Base-by-base conservation (phyloP, 2,113 vertebrate species). In the Notothenia coriiceps region DNA sequence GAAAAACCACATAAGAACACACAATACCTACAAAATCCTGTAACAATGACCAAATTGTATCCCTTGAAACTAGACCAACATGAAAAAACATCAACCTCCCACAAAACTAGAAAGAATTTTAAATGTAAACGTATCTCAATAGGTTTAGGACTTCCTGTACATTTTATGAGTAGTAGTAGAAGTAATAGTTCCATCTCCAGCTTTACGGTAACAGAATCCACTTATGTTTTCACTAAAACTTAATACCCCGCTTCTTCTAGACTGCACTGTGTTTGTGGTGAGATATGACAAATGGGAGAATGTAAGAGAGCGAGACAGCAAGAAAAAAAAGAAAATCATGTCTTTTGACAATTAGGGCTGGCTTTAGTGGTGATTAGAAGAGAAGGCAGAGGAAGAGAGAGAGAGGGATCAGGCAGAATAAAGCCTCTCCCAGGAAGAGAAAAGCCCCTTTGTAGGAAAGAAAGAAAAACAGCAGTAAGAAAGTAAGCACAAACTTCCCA, bases 351-450 rank as follows among this genome's bases (percentile, higher is more conserved):
- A 93, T 92, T 85, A 93, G 67, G 66, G 60, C 56, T 4, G n/a
- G 84, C 86, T 93, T 92, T 90, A 92, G 85, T 83, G 73, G n/a
- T 90, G 87, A 91, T 90, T 88, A 93, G 83, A 63, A 67, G 61
- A 76, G 64, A 70, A 79, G 73, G 54, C 67, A 61, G 66, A 25
- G 62, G 70, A 61, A 83, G 77, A 83, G 56, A 83, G 60, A 84
- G 60, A 84, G 52, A 69, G 67, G 60, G 84, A 91, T 93, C 86
- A 79, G 84, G 69, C 70, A 52, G 73, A 83, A 71, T 81, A 86
- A 85, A 89, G 84, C 57, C 61, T 77, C 74, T 85, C 64, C 52
- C 68, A 67, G 69, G 70, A 82, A 80, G 65, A 66, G 54, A 86
- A 82, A 86, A 86, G 71, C 29, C 86, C 67, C 54, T 68, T 73